phyloP scores from a whole-genome alignment of 2,113 vertebrate species.

The Donacobius atricapilla region DNA sequence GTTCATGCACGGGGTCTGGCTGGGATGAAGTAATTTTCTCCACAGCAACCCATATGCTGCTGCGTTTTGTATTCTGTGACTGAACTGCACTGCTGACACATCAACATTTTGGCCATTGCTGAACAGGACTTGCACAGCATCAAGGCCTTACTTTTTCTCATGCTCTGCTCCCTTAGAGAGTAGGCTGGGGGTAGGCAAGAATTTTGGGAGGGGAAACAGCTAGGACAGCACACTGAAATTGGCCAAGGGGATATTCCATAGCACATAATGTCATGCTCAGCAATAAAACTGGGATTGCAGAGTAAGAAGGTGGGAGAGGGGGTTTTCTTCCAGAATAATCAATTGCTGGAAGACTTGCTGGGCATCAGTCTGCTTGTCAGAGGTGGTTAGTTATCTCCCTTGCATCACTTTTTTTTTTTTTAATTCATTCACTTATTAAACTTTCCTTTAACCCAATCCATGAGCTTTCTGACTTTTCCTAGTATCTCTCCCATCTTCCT shows the following conservation, averaged over 20 bases:
- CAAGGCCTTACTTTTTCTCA: not conserved
- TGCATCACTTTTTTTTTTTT: not conserved
- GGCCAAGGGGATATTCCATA: not conserved
- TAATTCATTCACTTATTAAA: not conserved
- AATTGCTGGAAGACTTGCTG: not conserved
- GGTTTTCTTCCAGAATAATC: not conserved
- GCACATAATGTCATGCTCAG: not conserved
- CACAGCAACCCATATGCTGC: not conserved
- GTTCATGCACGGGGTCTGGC: not conserved
- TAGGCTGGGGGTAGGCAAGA: not conserved
- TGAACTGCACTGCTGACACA: not conserved
- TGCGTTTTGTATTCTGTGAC: not conserved
- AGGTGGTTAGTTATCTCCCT: not conserved
- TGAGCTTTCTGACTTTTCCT: not conserved
- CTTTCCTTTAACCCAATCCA: not conserved
- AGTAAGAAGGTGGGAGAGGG: rapidly evolving
- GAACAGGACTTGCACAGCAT: not conserved
- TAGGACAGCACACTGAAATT: not conserved
- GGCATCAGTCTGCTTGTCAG: not conserved
- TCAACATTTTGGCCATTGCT: not conserved
- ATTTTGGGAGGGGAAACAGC: not conserved
- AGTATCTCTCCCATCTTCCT: rapidly evolving
- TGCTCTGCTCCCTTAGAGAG: not conserved
- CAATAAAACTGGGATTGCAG: not conserved
- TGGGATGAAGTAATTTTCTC: not conserved